A percentile compares a stretch with the other conserved stretches of the same genome.
Conservation (phyloP, 2,113 vertebrate genomes). For the Macquaria ambigua region DNA sequence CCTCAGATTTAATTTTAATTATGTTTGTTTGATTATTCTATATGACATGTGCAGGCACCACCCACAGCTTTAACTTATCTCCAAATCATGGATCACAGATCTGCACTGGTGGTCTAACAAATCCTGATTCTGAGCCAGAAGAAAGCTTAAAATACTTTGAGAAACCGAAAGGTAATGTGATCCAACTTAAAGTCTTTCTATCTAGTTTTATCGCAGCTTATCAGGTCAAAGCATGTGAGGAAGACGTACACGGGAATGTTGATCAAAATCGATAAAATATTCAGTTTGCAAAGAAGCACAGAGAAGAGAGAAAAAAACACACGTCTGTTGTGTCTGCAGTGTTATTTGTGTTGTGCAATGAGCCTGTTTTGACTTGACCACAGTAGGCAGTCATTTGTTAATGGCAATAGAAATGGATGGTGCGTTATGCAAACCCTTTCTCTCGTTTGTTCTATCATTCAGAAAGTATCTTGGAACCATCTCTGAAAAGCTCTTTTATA, state of each 20-base stretch:
- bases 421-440: background rate
- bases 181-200: conserved; percentile 29
- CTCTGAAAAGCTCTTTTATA: background rate
- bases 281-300: conserved; percentile 25
- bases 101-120: conserved; percentile 46
- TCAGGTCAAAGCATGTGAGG: conserved; percentile 62
- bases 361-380: conserved; percentile 23
- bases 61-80: background rate
- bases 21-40: background rate
- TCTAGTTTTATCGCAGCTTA: conserved; percentile 58
- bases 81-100: background rate
- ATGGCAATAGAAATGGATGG: background rate
- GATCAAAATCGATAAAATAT: conserved; percentile 67
- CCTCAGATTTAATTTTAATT: background rate
- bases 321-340: conserved; percentile 28
- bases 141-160: conserved; percentile 9
- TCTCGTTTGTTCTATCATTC: background rate
- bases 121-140: conserved; percentile 4
- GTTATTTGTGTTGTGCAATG: background rate
- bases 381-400: background rate
- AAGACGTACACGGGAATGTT: conserved; percentile 63
- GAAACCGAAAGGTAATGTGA: conserved; percentile 61
- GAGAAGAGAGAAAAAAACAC: conserved; percentile 5
- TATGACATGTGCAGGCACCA: conserved; percentile 10
- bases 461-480: background rate